Base-by-base conservation (phyloP, 2,797 vertebrate species). In the Muraenolepis orangiensis region DNA sequence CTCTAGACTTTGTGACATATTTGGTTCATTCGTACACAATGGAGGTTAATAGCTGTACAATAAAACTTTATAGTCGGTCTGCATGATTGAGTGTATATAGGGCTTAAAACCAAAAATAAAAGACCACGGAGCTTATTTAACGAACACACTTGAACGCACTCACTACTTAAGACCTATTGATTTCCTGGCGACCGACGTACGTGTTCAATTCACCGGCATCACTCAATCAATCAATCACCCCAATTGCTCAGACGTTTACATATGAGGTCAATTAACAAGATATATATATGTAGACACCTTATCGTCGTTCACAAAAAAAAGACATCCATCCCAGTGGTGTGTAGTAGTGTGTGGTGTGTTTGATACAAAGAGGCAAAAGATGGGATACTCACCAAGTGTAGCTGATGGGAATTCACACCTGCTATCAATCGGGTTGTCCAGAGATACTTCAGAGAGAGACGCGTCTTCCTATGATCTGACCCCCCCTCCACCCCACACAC, bases 311-410 rank as follows among this genome's bases (percentile, higher is more conserved):
- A 29, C 69, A 28, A 40, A 32, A 28, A 40, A 32, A 66, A 11
- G 1, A 70, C 3, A 70, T 13, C 6, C 0, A 10, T 42, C 4
- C 4, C 16, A 23, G 51, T 23, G 18, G n/a, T 23, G 3, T 72
- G n/a, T n/a, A n/a, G n/a, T n/a, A n/a, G n/a, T n/a, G n/a, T n/a
- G n/a, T n/a, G n/a, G n/a, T 32, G 13, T 51, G 31, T 30, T 12
- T 16, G 2, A 31, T 26, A 67, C 31, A 61, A 51, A 72, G 57
- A 29, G 6, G 30, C 66, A 30, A 40, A n/a, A 79, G 72, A 80
- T 61, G 69, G 31, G 23, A 31, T 70, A 91, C 92, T 93, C 83
- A 93, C 93, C 92, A 88, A n/a, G 86, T 90, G 92, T 36, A 88
- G 85, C 72, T 87, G 86, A 70, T 88, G 82, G 73, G 87, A 81